These are phyloP conservation scores for Lethrus apterus DNA, from an alignment of 1,140 invertebrate genomes.

Conservation along the genomic window DNA sequence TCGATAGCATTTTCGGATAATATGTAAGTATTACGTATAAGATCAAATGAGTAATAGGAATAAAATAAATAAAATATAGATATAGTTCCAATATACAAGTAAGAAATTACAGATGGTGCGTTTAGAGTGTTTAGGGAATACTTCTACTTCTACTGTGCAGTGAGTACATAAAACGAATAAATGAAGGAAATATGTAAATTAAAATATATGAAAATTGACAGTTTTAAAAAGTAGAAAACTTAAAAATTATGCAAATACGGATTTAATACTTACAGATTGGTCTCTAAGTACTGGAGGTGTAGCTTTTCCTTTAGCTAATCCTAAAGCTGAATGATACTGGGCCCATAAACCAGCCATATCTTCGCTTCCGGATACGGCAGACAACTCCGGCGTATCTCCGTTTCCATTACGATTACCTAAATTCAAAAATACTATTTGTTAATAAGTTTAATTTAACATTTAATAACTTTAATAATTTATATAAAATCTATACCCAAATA, in stretches of 20 bases:
- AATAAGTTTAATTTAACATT: no score
- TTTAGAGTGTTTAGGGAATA: no score
- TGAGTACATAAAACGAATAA: no score
- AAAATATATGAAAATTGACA: no score
- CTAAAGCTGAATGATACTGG: conserved; percentile 62
- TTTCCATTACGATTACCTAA: conserved; percentile 44
- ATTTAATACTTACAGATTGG: conserved; percentile 50
- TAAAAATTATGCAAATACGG: not conserved
- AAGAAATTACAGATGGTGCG: not conserved
- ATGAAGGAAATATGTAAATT: no score
- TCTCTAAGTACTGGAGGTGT: conserved; percentile 51
- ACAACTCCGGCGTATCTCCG: conserved; percentile 44
- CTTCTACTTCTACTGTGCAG: no score
- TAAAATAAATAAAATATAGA: not conserved
- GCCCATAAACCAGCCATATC: conserved; percentile 73
- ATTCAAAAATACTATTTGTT: conserved; percentile 13
- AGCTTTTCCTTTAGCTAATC: conserved; percentile 54
- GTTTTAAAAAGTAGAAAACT: no score
- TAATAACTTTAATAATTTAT: no score
- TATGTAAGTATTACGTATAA: not conserved
- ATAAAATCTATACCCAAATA: no score
- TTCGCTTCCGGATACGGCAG: conserved; percentile 45
- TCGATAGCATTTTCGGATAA: not conserved
- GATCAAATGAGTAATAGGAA: not conserved
- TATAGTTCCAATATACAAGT: not conserved